phyloP scores from a whole-genome alignment of 2,113 vertebrate species.

The Cyprinodon tularosa region DNA sequence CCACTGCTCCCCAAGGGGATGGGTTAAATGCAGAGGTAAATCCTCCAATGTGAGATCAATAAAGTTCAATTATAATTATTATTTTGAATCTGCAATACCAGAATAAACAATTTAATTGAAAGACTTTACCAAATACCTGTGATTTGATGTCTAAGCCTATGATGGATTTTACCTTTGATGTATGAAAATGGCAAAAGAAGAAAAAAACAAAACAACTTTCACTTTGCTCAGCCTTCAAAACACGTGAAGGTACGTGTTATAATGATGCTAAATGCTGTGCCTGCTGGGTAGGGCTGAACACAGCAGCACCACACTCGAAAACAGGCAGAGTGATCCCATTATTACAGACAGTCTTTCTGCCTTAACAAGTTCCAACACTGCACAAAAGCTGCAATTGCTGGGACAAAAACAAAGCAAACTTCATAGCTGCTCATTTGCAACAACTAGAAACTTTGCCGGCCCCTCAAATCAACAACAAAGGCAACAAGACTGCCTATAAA shows the following conservation, averaged over 20 bases:
- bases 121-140: neutral
- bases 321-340: constrained; percentile 43
- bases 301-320: constrained; percentile 29
- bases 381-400: constrained; percentile 27
- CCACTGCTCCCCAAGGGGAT: too few relatives aligned
- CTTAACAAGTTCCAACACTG: constrained; percentile 40
- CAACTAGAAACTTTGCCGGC: constrained; percentile 20
- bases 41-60: too few relatives aligned
- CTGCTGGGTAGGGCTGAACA: constrained; percentile 55
- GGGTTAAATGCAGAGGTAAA: too few relatives aligned
- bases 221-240: constrained; percentile 36
- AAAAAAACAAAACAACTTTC: constrained; percentile 18
- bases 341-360: constrained; percentile 54
- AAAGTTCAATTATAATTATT: too few relatives aligned
- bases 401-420: constrained; percentile 32
- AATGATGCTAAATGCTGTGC: constrained; percentile 26
- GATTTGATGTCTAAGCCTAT: neutral
- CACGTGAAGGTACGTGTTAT: constrained; percentile 38
- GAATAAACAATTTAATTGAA: neutral
- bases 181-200: constrained; percentile 1
- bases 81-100: neutral
- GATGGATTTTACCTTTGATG: constrained; percentile 26
- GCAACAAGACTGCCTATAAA: constrained; percentile 41
- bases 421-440: constrained; percentile 18
- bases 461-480: constrained; percentile 27